Evolutionary conservation across 2,888 invertebrate genomes (phyloP).

Genomic region (Drosophila cognata): DNA sequence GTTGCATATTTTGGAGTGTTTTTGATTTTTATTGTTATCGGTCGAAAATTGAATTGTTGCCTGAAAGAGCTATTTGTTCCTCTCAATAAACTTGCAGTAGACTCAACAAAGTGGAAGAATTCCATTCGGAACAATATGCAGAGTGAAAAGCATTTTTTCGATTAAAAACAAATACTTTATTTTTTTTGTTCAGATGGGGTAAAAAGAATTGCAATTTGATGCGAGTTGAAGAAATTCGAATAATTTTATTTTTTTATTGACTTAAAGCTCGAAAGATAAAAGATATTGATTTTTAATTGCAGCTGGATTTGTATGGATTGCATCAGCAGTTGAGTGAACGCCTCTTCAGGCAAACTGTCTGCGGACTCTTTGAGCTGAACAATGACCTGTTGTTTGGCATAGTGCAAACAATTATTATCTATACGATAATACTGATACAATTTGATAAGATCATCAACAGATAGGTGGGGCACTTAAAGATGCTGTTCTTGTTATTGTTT

Average conservation of each 20-base stretch:
- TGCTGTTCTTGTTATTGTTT: conserved; percentile 24
- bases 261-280: neutral
- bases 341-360: conserved; percentile 55
- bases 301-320: conserved; percentile 59
- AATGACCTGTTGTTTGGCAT: conserved; percentile 67
- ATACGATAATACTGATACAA: conserved; percentile 76
- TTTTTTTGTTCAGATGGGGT: neutral
- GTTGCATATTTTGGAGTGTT: neutral
- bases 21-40: neutral
- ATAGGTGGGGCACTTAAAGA: conserved; percentile 31
- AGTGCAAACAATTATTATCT: conserved; percentile 66
- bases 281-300: conserved; percentile 1
- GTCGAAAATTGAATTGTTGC: neutral
- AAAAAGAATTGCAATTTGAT: neutral
- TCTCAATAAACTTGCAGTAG: neutral
- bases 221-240: neutral
- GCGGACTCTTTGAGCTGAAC: conserved; percentile 76
- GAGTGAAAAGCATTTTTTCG: neutral
- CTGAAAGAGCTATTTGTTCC: neutral
- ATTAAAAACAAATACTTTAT: neutral
- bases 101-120: neutral
- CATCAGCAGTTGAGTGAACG: conserved; percentile 43
- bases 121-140: neutral
- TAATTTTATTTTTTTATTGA: neutral
- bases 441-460: conserved; percentile 73